Evolutionary conservation across 2,797 vertebrate species (phyloP).

Genomic region (Carcharodon carcharias): DNA sequence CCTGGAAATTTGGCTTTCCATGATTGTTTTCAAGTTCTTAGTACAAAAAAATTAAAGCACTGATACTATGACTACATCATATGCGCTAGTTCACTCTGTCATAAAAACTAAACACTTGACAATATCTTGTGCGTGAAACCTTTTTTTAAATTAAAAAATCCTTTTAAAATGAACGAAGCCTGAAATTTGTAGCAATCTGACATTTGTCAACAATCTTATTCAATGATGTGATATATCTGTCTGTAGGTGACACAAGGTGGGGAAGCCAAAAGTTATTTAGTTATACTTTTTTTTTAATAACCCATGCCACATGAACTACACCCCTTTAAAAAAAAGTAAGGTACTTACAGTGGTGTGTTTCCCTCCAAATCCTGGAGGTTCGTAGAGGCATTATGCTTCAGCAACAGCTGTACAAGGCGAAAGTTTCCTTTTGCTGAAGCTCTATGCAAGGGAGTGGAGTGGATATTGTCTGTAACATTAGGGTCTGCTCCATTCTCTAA

Average conservation of each 20-base stretch:
- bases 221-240: background rate
- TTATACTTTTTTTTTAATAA: background rate
- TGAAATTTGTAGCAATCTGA: background rate
- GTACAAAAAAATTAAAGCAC: background rate
- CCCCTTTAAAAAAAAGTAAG: background rate
- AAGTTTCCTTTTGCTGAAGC: slow-evolving; percentile 88
- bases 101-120: background rate
- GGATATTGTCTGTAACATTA: slow-evolving; percentile 76
- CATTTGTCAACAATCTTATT: background rate
- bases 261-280: background rate
- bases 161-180: background rate
- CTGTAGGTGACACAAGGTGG: background rate
- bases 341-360: slow-evolving; percentile 87
- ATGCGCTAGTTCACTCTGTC: background rate
- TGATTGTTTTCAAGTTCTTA: background rate
- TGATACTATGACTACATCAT: background rate
- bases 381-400: slow-evolving; percentile 80
- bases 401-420: slow-evolving; percentile 82
- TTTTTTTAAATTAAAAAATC: background rate
- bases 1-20: background rate
- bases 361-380: slow-evolving; percentile 92
- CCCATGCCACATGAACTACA: background rate
- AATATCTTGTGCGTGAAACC: background rate
- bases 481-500: slow-evolving; percentile 84
- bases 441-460: slow-evolving; percentile 86